Percentiles rank a stretch among this genome's conserved stretches.
Evolutionary conservation across 2,797 vertebrate genomes (phyloP).

Genomic region (Melopsittacus undulatus): DNA sequence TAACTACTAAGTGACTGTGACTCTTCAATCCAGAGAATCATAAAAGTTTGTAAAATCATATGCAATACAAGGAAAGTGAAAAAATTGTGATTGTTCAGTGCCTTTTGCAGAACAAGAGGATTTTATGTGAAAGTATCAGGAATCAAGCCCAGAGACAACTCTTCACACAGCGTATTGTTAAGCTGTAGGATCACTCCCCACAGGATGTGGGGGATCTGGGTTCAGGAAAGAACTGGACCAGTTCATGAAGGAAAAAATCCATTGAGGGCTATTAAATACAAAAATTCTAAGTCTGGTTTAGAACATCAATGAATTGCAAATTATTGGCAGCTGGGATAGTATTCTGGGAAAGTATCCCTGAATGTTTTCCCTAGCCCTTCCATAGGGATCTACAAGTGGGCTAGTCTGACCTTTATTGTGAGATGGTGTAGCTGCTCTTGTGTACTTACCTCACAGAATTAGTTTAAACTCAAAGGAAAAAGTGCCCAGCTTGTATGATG

Average conservation of each 20-base stretch:
- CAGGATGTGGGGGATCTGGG: constrained; percentile 14
- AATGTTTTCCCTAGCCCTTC: constrained; percentile 29
- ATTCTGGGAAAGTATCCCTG: constrained; percentile 44
- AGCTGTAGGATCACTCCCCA: neutral
- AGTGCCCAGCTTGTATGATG: neutral
- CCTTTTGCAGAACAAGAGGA: neutral
- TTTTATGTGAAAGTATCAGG: neutral
- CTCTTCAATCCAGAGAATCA: neutral
- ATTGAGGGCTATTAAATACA: neutral
- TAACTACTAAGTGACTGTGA: neutral
- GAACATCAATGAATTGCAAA: constrained; percentile 14
- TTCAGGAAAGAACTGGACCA: neutral
- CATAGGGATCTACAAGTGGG: neutral
- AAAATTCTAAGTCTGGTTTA: constrained; percentile 1
- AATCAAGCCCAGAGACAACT: neutral
- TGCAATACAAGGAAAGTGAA: neutral
- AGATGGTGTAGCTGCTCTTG: neutral
- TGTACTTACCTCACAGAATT: neutral
- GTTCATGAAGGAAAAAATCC: constrained; percentile 32
- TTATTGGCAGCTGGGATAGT: constrained; percentile 29
- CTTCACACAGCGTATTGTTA: neutral
- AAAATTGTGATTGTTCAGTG: neutral
- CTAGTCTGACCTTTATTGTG: constrained; percentile 4
- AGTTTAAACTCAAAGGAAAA: neutral
- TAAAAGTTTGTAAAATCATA: neutral